phyloP scores from a whole-genome alignment of 35 echinoderm and acorn worm genomes.

The Lytechinus variegatus region DNA sequence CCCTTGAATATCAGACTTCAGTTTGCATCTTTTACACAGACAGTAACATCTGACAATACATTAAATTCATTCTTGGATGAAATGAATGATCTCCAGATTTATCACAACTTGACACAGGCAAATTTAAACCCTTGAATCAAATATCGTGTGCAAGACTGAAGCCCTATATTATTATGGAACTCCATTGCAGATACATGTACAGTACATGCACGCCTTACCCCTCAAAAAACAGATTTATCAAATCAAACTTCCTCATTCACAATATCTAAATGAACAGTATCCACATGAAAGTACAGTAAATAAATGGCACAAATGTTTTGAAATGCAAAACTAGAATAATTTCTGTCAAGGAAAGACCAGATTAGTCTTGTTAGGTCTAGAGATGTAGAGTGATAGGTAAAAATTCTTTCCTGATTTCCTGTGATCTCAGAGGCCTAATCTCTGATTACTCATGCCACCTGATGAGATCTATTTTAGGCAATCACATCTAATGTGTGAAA shows the following conservation, averaged over 20 bases:
- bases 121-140: too few species aligned
- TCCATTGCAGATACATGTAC: too few species aligned
- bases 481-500: background rate
- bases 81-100: too few species aligned
- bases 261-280: background rate
- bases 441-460: background rate
- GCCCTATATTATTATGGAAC: too few species aligned
- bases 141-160: too few species aligned
- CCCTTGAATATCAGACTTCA: too few species aligned
- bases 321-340: background rate
- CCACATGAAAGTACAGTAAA: background rate
- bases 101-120: too few species aligned
- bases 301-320: background rate
- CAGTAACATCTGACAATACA: too few species aligned
- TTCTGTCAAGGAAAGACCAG: background rate
- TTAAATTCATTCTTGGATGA: too few species aligned
- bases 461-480: background rate
- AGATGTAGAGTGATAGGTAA: background rate
- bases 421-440: background rate
- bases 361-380: background rate
- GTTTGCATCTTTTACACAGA: too few species aligned
- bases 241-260: background rate
- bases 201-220: too few species aligned
- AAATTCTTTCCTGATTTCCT: background rate
- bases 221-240: too few species aligned